A percentile compares a stretch with the other conserved stretches of the same genome.
phyloP scores from a whole-genome alignment of 2,888 invertebrate species.

The Drosophila ochracea region DNA sequence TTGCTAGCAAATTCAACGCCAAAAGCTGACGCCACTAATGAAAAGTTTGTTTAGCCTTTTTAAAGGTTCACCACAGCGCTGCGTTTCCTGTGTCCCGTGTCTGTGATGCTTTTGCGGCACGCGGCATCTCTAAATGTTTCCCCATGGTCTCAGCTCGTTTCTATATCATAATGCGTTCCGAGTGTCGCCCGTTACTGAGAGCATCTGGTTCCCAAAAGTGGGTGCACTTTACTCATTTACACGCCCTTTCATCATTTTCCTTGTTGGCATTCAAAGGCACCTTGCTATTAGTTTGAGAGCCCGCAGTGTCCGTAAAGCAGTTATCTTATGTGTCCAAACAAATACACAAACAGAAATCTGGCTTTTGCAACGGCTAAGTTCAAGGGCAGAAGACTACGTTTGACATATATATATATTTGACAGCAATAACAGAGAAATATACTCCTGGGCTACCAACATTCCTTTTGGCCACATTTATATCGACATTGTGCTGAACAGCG shows the following conservation, averaged over 20 bases:
- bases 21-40: constrained; percentile 69
- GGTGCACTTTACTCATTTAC: constrained; percentile 66
- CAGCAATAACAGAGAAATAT: not conserved
- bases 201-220: constrained; percentile 48
- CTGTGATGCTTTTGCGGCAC: constrained; percentile 22
- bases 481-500: not conserved
- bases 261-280: constrained; percentile 41
- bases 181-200: constrained; percentile 39
- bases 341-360: constrained; percentile 3
- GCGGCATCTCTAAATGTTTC: constrained; percentile 20
- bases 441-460: not conserved
- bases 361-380: not conserved
- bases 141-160: constrained; percentile 15
- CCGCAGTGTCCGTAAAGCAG: constrained; percentile 39
- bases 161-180: constrained; percentile 59
- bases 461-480: not conserved
- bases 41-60: constrained; percentile 76
- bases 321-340: constrained; percentile 49
- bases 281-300: constrained; percentile 64
- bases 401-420: not conserved
- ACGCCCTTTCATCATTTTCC: constrained; percentile 45
- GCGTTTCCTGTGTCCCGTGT: constrained; percentile 24
- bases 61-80: constrained; percentile 60
- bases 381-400: not conserved
- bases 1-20: constrained; percentile 51